These are phyloP conservation scores for Luidia sarsii DNA, from an alignment of 53 echinoderm and acorn worm species.

Conservation along the genomic window DNA sequence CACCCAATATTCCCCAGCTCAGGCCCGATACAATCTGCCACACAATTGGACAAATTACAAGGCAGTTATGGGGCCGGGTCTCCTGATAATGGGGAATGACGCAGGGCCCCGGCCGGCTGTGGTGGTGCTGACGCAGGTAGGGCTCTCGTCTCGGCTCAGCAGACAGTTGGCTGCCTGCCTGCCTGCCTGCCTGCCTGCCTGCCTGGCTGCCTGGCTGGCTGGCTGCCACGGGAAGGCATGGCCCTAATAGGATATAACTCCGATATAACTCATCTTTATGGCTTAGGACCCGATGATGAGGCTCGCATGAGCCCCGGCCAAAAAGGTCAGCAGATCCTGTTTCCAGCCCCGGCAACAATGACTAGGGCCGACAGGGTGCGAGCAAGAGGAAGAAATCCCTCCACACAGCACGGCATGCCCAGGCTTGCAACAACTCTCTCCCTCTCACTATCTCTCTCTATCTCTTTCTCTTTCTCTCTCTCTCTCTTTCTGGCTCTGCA, in stretches of 20 bases:
- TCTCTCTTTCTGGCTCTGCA: too few relatives aligned
- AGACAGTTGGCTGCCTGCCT: too few relatives aligned
- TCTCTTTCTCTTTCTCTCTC: too few relatives aligned
- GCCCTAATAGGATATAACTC: slow-evolving; percentile 54
- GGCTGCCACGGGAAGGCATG: background rate
- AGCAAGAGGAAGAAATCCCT: too few relatives aligned
- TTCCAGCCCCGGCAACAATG: slow-evolving; percentile 42
- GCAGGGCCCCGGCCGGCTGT: slow-evolving; percentile 22
- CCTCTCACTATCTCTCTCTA: too few relatives aligned
- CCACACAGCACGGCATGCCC: too few relatives aligned
- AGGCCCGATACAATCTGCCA: slow-evolving; percentile 46
- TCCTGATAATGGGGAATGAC: slow-evolving; percentile 49
- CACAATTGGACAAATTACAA: slow-evolving; percentile 58
- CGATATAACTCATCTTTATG: slow-evolving; percentile 33
- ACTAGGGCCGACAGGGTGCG: too few relatives aligned
- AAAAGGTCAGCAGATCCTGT: slow-evolving; percentile 48
- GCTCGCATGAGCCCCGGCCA: slow-evolving; percentile 6
- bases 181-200: too few relatives aligned
- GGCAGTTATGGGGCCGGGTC: slow-evolving; percentile 10
- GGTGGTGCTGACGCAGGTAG: slow-evolving; percentile 22
- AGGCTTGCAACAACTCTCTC: too few relatives aligned
- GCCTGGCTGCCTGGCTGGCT: too few relatives aligned
- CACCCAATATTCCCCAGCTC: slow-evolving; percentile 53
- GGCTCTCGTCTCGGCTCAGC: too few relatives aligned
- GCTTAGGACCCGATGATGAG: slow-evolving; percentile 51